A percentile compares a stretch with the other conserved stretches of the same genome.
phyloP scores from a whole-genome alignment of 2,113 vertebrate species.

The Falco punctatus region DNA sequence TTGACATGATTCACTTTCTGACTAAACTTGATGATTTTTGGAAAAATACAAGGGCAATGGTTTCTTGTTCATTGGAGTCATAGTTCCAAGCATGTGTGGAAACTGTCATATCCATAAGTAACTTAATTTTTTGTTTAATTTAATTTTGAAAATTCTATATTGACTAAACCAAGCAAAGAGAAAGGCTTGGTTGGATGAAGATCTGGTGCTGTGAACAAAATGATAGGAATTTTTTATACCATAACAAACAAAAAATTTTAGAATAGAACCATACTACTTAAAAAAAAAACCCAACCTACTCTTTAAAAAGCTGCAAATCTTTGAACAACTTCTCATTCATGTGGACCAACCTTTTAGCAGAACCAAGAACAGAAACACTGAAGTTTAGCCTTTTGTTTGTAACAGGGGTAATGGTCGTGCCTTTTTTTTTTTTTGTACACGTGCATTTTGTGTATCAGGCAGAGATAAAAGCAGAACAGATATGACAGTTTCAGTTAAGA shows the following conservation, averaged over 20 bases:
- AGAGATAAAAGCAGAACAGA: background rate
- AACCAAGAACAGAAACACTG: background rate
- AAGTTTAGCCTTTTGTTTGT: background rate
- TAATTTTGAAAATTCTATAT: background rate
- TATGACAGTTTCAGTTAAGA: constrained; percentile 17
- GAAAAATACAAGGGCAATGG: background rate
- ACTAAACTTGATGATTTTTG: background rate
- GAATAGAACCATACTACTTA: background rate
- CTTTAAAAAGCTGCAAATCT: background rate
- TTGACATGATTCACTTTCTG: background rate
- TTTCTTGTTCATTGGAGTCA: background rate
- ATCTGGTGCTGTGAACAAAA: background rate
- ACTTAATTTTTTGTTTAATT: background rate
- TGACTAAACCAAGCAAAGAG: background rate
- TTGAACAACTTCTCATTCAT: background rate
- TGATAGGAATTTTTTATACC: background rate
- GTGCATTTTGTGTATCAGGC: background rate
- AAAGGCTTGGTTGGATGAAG: background rate
- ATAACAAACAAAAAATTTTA: background rate
- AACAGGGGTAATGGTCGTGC: fast-evolving
- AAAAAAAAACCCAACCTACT: background rate
- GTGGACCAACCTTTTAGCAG: background rate
- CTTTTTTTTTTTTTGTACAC: background rate
- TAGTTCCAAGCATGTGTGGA: background rate
- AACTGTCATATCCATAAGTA: background rate